These are phyloP conservation scores for Microtus ochrogaster DNA, from an alignment of 2,113 vertebrate species.

Conservation along the genomic window DNA sequence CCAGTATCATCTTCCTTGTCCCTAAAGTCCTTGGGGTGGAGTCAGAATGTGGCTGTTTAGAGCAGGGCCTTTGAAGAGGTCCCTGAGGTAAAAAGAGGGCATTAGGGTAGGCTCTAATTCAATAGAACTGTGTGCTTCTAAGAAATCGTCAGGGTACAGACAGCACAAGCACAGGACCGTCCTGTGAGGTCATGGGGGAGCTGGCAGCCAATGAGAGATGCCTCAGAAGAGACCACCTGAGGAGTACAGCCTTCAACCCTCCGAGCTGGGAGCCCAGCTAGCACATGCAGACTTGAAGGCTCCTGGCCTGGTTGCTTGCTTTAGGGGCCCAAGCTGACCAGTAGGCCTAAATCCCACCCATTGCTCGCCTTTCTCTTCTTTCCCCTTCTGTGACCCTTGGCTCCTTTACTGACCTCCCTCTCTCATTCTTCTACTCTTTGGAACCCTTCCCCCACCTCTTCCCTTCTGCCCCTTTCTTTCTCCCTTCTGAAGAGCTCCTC, in stretches of 20 bases:
- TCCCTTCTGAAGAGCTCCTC: background rate
- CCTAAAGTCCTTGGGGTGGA: background rate
- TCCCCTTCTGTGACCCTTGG: background rate
- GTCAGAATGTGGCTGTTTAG: background rate
- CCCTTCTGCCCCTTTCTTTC: background rate
- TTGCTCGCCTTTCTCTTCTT: background rate
- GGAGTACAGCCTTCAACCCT: background rate
- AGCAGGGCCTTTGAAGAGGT: background rate
- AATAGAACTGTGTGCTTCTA: background rate
- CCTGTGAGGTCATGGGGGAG: background rate
- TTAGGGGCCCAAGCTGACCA: background rate
- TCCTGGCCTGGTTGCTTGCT: background rate
- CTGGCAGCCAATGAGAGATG: background rate
- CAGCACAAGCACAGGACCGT: background rate
- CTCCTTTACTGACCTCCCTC: background rate
- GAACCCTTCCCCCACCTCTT: background rate
- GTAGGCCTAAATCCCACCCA: background rate
- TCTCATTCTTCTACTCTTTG: background rate
- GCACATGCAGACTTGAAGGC: background rate
- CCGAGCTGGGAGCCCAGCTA: no score
- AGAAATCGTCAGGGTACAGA: background rate
- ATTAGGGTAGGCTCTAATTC: background rate
- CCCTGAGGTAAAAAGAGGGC: background rate
- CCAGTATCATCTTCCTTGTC: background rate
- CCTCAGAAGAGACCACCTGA: background rate